These are phyloP conservation scores for Sesamia inferens DNA, from an alignment of 2,888 invertebrate species.

Conservation along the genomic window DNA sequence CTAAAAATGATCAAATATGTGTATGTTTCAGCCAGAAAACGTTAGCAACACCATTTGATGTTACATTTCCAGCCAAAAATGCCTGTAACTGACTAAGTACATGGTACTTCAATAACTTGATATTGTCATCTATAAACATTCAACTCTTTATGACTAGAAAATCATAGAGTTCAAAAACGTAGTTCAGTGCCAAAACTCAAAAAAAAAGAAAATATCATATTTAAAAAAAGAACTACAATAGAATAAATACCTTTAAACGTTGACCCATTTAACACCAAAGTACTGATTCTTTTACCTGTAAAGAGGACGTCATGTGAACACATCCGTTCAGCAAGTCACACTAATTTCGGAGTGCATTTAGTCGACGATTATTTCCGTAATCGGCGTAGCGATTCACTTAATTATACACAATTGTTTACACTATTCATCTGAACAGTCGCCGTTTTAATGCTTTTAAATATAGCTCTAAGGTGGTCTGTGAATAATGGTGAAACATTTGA, in stretches of 20 bases:
- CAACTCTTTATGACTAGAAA: background rate
- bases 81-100: too few relatives aligned
- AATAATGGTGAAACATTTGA: constrained; percentile 35
- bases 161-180: background rate
- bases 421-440: constrained; percentile 72
- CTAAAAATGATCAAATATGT: too few relatives aligned
- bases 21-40: too few relatives aligned
- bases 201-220: background rate
- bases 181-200: background rate
- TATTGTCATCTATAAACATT: background rate
- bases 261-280: background rate
- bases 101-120: too few relatives aligned
- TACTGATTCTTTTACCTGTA: constrained; percentile 10
- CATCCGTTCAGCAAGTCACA: constrained; percentile 69
- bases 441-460: constrained; percentile 78
- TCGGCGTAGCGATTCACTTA: constrained; percentile 79
- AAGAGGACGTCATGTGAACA: constrained; percentile 73
- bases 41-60: too few relatives aligned
- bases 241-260: background rate
- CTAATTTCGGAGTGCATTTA: constrained; percentile 83
- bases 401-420: constrained; percentile 82
- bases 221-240: constrained; percentile 1
- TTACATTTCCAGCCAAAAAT: too few relatives aligned
- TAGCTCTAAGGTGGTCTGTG: constrained; percentile 69
- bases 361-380: constrained; percentile 79